Evolutionary conservation across 2,888 invertebrate genomes (phyloP).

Genomic region (Cryptus viduatorius): DNA sequence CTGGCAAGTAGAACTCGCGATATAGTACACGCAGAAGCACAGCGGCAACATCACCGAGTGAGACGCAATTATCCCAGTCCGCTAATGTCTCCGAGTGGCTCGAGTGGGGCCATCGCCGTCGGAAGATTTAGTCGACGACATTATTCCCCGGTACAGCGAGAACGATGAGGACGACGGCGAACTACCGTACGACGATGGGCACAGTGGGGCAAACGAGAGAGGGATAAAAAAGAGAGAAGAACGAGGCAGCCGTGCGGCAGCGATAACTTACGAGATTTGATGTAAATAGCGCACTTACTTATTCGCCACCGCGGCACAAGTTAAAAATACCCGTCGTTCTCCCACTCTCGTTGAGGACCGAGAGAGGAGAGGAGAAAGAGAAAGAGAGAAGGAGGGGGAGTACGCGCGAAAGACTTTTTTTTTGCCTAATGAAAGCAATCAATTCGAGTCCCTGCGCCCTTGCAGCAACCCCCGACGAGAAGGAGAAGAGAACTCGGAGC

Average conservation of each 20-base stretch:
- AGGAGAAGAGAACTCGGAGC: slow-evolving; percentile 45
- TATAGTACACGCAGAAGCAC: neutral
- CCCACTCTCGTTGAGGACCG: neutral
- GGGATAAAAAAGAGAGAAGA: slow-evolving; percentile 50
- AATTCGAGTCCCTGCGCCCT: slow-evolving; percentile 81
- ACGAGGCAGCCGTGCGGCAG: slow-evolving; percentile 58
- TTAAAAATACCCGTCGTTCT: slow-evolving; percentile 78
- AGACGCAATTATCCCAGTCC: slow-evolving; percentile 67
- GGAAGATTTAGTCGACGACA: slow-evolving; percentile 72
- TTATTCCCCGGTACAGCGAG: slow-evolving; percentile 69
- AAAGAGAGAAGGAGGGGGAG: slow-evolving; percentile 71
- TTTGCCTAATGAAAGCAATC: slow-evolving; percentile 85
- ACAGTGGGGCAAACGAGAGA: slow-evolving; percentile 57
- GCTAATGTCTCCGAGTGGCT: slow-evolving; percentile 70
- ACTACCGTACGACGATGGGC: slow-evolving; percentile 44
- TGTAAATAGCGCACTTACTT: slow-evolving; percentile 84
- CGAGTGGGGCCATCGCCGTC: slow-evolving; percentile 68
- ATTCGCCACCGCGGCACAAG: slow-evolving; percentile 82
- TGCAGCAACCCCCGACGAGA: slow-evolving; percentile 66
- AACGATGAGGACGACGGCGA: slow-evolving; percentile 50
- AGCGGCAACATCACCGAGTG: slow-evolving; percentile 48
- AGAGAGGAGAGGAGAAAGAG: slow-evolving; percentile 48
- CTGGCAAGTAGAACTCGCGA: neutral
- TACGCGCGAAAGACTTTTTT: slow-evolving; percentile 68
- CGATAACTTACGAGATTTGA: slow-evolving; percentile 84